phyloP scores from a whole-genome alignment of 1,140 invertebrate species.

The Hydropsyche tenuis region DNA sequence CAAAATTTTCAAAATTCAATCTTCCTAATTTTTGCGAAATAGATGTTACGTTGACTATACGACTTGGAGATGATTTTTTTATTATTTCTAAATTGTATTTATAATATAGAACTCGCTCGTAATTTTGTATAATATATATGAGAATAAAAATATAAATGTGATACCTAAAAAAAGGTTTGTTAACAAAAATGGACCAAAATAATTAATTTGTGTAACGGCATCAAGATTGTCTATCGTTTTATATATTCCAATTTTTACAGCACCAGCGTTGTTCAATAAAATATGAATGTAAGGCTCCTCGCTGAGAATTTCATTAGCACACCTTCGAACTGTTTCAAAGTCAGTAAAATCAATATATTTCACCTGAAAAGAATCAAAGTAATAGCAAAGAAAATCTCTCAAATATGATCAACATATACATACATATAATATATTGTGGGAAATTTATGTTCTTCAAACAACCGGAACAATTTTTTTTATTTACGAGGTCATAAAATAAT shows the following conservation, averaged over 20 bases:
- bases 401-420: too few relatives aligned
- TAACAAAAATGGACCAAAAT: slow-evolving; percentile 73
- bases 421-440: too few relatives aligned
- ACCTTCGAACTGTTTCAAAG: slow-evolving; percentile 61
- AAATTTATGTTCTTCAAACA: too few relatives aligned
- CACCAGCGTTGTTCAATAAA: slow-evolving; percentile 72
- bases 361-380: slow-evolving; percentile 50
- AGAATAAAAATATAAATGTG: background rate
- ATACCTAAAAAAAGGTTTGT: slow-evolving; percentile 67
- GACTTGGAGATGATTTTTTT: slow-evolving; percentile 61
- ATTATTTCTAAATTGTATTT: slow-evolving; percentile 54
- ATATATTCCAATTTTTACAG: slow-evolving; percentile 55
- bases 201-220: slow-evolving; percentile 69
- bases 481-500: too few relatives aligned
- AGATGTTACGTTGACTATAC: slow-evolving; percentile 72
- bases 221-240: slow-evolving; percentile 70
- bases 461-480: too few relatives aligned
- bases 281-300: slow-evolving; percentile 67
- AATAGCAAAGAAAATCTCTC: background rate
- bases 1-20: slow-evolving; percentile 62
- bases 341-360: slow-evolving; percentile 63
- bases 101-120: background rate
- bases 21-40: slow-evolving; percentile 64
- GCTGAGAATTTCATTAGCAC: slow-evolving; percentile 59
- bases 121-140: background rate